Evolutionary conservation across 2,113 vertebrate genomes (phyloP), one percentile per base, ranked within the genome.

Genomic region (Neolamprologus caudopunctatus): DNA sequence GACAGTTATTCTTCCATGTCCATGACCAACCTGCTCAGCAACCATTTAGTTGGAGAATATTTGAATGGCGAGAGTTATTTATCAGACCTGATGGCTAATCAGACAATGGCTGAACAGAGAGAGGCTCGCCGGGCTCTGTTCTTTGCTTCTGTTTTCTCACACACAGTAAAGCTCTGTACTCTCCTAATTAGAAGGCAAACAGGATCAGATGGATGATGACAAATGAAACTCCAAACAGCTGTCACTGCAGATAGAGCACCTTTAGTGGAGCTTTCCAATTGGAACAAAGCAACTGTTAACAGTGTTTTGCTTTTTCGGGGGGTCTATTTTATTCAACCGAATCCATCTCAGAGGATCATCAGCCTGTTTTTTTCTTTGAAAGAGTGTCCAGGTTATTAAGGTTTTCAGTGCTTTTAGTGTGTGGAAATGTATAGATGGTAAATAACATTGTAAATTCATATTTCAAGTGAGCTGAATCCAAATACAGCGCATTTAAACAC

Each of bases 171-270:
- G 89, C 86, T 80, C 45, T 85, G 82, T 87, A 68, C 89, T 89
- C 35, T 91, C 79, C 90, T 92, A 91, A 94, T 94, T 89, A 94
- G 84, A 90, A 92, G 87, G 85, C 81, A 87, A 58, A 87, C 40
- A 51, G 73, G 57, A 81, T 91, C 75, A 84, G 86, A 88, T 73
- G 82, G 82, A 88, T 83, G 88, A 83, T 90, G 86, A 93, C 83
- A 91, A 91, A 93, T 91, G 71, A 89, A 92, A 81, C 78, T 92
- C 68, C 68, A 85, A 86, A 54, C 2, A 31, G 53, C 80, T 87
- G 82, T 61, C 24, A 53, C 73, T 21, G 37, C 66, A 79, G 88
- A 89, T 19, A 21, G 63, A 89, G 81, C 88, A 87, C 87, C 89
- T 87, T 93, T 87, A 11, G 54, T 71, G 80, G 21, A 81, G 85